Base-by-base conservation (phyloP, 1,140 invertebrate genomes). In the Pomacea maculata region DNA sequence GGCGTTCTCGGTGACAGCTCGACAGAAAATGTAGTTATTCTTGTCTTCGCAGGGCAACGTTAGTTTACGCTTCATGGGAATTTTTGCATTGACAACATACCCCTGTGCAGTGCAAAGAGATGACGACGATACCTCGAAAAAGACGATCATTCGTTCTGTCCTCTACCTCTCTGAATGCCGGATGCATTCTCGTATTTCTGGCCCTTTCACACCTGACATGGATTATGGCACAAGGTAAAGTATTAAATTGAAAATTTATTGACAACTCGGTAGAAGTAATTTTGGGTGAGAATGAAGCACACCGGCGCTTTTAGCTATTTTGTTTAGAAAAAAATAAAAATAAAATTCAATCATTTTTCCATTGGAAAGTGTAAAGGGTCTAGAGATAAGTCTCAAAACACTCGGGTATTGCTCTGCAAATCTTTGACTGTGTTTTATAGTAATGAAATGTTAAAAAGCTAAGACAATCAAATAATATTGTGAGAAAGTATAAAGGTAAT, bases 141-240 rank as follows among this genome's bases (percentile, higher is more conserved):
- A 72, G 71, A 34, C 21, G 67, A 70, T 9, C 9, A 17, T 61
- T 11, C 5, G 21, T 19, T 25, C 14, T 52, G 55, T 57, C 73
- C 21, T 3, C 54, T 19, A 52, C 73, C 29, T 15, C 3, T n/a
- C 52, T 57, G 54, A 8, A 54, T 8, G 55, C 11, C 52, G n/a
- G 12, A 9, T 57, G 52, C 14, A 57, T 55, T 29, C 52, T 75
- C 15, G 14, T 75, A 21, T 11, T 75, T 15, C 14, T 57, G 54
- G 73, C 55, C 14, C 73, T 75, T 17, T 52, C 73, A 55, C 73
- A 75, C 73, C 73, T 75, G 73, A 55, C 73, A 21, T 52, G 45
- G 72, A 75, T 75, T 55, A 55, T 21, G 15, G 73, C 73, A 7
- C 73, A 75, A 57, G 73, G 73, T 75, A 55, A 75, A 52, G 21